These are phyloP conservation scores for Hololepta plana DNA, from an alignment of 2,888 invertebrate genomes.

Conservation along the genomic window DNA sequence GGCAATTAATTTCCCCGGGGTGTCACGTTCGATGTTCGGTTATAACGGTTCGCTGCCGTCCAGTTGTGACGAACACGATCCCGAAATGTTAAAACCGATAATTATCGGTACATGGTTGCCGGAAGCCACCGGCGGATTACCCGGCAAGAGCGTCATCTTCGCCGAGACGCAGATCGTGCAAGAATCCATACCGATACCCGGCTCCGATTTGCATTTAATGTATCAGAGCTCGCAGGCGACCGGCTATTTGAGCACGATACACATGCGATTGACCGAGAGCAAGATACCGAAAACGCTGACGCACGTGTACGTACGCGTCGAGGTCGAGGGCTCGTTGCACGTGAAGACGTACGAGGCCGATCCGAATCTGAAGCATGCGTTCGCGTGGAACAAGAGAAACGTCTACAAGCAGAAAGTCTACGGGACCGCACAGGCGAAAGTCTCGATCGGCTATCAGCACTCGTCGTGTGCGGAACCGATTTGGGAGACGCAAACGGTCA, in stretches of 20 bases:
- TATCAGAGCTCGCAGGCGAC: constrained; percentile 85
- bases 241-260: constrained; percentile 85
- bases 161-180: constrained; percentile 94
- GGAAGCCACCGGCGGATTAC: constrained; percentile 71
- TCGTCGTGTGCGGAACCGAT: constrained; percentile 69
- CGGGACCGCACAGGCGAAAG: constrained; percentile 72
- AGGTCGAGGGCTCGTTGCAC: constrained; percentile 84
- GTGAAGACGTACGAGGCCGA: constrained; percentile 91
- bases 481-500: constrained; percentile 91
- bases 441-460: constrained; percentile 90
- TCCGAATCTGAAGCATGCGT: constrained; percentile 85
- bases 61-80: constrained; percentile 73
- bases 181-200: constrained; percentile 86
- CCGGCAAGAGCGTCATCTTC: constrained; percentile 66
- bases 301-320: constrained; percentile 80
- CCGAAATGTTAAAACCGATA: constrained; percentile 66
- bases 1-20: constrained; percentile 34
- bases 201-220: constrained; percentile 81
- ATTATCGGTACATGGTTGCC: constrained; percentile 83
- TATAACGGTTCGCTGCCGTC: constrained; percentile 32
- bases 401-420: constrained; percentile 93
- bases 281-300: constrained; percentile 63
- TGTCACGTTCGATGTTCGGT: constrained; percentile 33
- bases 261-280: constrained; percentile 70
- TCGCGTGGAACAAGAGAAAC: constrained; percentile 96